Base-by-base conservation (phyloP, 2,797 vertebrate genomes). In the Rhodeus uyekii region DNA sequence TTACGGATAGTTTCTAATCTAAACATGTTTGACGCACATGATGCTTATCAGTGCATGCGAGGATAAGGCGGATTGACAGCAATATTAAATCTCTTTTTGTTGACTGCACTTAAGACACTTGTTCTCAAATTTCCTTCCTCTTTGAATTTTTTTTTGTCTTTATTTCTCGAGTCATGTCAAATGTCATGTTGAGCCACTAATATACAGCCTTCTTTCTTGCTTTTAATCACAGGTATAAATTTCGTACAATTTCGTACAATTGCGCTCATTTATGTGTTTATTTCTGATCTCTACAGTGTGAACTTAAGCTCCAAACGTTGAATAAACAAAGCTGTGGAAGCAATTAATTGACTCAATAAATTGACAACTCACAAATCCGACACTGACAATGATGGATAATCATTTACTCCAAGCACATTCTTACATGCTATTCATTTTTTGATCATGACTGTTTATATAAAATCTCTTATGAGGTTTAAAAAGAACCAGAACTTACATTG, bases 81-180 rank as follows among this genome's bases (percentile, higher is more conserved):
- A 53, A 53, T 63, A 53, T 53, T 19, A 19, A 48, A 53, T 76
- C 34, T 64, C 63, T 24, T 22, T 27, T 64, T 64, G 55, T 73
- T 63, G 19, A n/a, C n/a, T n/a, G n/a, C n/a, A n/a, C n/a, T n/a
- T n/a, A n/a, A n/a, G n/a, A 6, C 42, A 32, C 8, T 42, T n/a
- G 29, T 19, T 63, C 39, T 80, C 22, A 36, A 34, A 63, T 61
- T 73, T 81, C 38, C 38, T 58, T 55, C 42, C 13, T 76, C 42
- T 76, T 76, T 63, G 18, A 76, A 9, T 58, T 24, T 53, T 13
- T 34, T 73, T 38, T 38, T 50, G 10, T 50, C 18, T 27, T 34
- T 14, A 34, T 72, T 76, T 61, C 18, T 39, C 4, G 27, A 63
- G n/a, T 5, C 5, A 16, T 8, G 32, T 55, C 38, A 64, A 36